Base-by-base conservation (phyloP, 2,797 vertebrate species). In the Cyprinella venusta region DNA sequence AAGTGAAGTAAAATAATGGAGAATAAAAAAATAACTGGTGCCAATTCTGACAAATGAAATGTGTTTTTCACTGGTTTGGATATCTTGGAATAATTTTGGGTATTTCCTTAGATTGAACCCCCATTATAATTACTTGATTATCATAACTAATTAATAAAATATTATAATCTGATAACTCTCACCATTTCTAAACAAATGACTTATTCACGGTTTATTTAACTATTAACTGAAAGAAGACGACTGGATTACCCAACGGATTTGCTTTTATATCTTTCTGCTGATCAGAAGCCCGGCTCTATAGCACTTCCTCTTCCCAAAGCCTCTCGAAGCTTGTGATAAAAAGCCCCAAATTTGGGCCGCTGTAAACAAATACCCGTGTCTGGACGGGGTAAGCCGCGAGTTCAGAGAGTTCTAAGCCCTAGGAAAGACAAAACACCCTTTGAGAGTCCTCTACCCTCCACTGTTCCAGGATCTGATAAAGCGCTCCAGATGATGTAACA, bases 401-500 rank as follows among this genome's bases (percentile, higher is more conserved):
- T 91, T 91, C 92, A 92, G 88, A 86, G 92, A 92, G 92, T 93
- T 94, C 92, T 92, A 91, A 90, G 91, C 88, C 86, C 89, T 88
- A 87, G 82, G 90, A 92, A 80, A 95, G 95, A 95, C 95, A 95
- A 95, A 95, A 94, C 93, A 95, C 89, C 88, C 92, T 95, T 95
- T 95, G 93, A 95, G 92, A 94, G 91, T 92, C 89, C 89, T 93
- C 86, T 71, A 89, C 88, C 90, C 90, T 89, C 90, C 89, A 90
- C 89, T 93, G 94, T 95, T 95, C 81, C 88, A 89, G 89, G 77
- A 21, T 36, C 90, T 87, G 94, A 95, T 95, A 95, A 94, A 91
- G 88, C 87, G 74, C 48, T 72, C 40, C 72, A 88, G 90, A 91
- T 95, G 94, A 94, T 92, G 92, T 94, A 93, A 94, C 92, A 82